phyloP scores from a whole-genome alignment of 2,113 vertebrate species.

The Pipa parva region DNA sequence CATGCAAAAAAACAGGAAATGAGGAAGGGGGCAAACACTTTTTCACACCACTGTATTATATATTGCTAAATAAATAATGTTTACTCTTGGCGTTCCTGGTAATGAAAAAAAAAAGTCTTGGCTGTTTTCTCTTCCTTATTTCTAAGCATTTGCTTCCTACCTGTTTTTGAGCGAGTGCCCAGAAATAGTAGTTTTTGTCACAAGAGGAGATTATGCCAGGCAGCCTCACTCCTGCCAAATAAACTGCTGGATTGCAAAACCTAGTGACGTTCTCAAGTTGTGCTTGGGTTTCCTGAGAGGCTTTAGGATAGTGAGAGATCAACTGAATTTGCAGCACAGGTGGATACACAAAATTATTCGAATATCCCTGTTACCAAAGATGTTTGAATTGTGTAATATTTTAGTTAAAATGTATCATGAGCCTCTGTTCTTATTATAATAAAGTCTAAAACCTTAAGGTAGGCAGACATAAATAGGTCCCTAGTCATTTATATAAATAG shows the following conservation, averaged over 20 bases:
- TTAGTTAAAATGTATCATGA: neutral
- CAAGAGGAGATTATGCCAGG: constrained; percentile 69
- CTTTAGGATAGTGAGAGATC: constrained; percentile 26
- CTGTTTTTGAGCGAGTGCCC: constrained; percentile 82
- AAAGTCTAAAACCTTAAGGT: neutral
- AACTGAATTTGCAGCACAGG: neutral
- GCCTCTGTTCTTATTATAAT: neutral
- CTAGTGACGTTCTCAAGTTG: constrained; percentile 59
- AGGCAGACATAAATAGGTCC: neutral
- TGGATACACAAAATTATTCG: neutral
- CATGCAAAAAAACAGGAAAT: too few relatives aligned
- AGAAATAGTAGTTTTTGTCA: constrained; percentile 82
- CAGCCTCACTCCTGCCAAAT: constrained; percentile 67
- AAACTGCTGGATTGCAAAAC: constrained; percentile 71
- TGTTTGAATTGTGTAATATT: neutral
- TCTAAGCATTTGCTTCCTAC: constrained; percentile 81
- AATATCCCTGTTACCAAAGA: neutral
- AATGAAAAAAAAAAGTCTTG: constrained; percentile 67
- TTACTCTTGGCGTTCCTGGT: constrained; percentile 69
- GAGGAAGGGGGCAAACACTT: too few relatives aligned
- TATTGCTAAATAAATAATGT: constrained; percentile 76
- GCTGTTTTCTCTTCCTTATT: constrained; percentile 77
- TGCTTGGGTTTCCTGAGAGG: constrained; percentile 31
- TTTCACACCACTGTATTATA: too few relatives aligned
- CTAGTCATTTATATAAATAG: constrained; percentile 3